Evolutionary conservation across 2,888 invertebrate species (phyloP), one percentile per base, ranked within the genome.

Genomic region (Scaptomyza parva): DNA sequence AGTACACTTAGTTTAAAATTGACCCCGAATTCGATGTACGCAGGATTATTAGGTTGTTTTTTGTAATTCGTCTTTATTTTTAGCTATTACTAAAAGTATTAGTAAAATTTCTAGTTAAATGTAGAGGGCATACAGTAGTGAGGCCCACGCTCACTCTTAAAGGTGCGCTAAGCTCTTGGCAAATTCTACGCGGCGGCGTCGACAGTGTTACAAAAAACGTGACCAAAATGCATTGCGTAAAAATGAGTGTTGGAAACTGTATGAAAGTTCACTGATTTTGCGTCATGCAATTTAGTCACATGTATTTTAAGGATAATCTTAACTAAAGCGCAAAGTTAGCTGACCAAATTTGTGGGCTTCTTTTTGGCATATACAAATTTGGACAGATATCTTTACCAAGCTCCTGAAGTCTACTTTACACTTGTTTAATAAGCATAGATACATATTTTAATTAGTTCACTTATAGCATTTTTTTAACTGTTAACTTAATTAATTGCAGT

Each of bases 101-200:
- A 86, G 86, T 82, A 82, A 76, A 78, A 76, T 77, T 69, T 68
- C 82, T 82, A 82, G 68, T 86, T 83, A 82, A 62, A 73, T 60
- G 50, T 74, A 86, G 47, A 57, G 70, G 72, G 68, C 84, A 69
- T 76, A 81, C 28, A 70, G 64, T 59, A 73, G 66, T 70, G 51
- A 62, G 59, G 73, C 67, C 68, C 64, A 61, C 52, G 67, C 63
- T 74, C 68, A 70, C 69, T 63, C 39, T 37, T 26, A 63, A 43
- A 45, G 48, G 57, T 60, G 68, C 47, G 68, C 69, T 68, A 57
- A 71, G 61, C 67, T 81, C 76, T 84, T 78, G 80, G 81, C 85
- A 84, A 81, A 80, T 70, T 71, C 48, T 55, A 63, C 22, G 50
- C 39, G 61, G 72, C 55, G 51, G 48, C 51, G 39, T 66, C 37